A percentile compares a stretch with the other conserved stretches of the same genome.
phyloP scores from a whole-genome alignment of 2,797 vertebrate genomes.

The Avahi laniger region DNA sequence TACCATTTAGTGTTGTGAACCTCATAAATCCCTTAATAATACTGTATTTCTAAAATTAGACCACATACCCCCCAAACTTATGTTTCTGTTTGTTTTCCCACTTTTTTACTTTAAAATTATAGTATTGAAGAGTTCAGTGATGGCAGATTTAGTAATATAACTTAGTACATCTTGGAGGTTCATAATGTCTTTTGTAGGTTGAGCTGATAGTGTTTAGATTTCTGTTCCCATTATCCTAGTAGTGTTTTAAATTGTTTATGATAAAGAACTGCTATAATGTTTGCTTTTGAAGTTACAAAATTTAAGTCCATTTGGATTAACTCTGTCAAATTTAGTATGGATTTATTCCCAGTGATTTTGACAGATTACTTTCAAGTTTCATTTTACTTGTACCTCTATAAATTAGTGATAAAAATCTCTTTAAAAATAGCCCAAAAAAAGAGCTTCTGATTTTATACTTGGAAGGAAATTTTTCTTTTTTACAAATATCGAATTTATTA shows the following conservation, averaged over 20 bases:
- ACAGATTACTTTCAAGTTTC: slow-evolving; percentile 57
- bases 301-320: slow-evolving; percentile 58
- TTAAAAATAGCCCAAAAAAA: slow-evolving; percentile 46
- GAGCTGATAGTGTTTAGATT: slow-evolving; percentile 58
- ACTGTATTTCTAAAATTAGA: slow-evolving; percentile 56
- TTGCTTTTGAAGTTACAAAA: slow-evolving; percentile 57
- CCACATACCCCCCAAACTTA: background rate
- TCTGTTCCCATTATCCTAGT: slow-evolving; percentile 45
- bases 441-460: slow-evolving; percentile 59
- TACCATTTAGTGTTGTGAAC: slow-evolving; percentile 29
- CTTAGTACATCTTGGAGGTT: slow-evolving; percentile 45
- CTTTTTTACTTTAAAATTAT: slow-evolving; percentile 55
- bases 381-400: slow-evolving; percentile 57
- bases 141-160: slow-evolving; percentile 51
- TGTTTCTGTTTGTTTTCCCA: slow-evolving; percentile 54
- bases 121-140: slow-evolving; percentile 46
- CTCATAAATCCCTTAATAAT: slow-evolving; percentile 20
- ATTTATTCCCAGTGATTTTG: slow-evolving; percentile 57
- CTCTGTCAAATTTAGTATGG: slow-evolving; percentile 45
- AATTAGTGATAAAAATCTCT: slow-evolving; percentile 57
- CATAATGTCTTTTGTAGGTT: slow-evolving; percentile 43
- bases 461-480: slow-evolving; percentile 45
- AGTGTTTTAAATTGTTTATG: slow-evolving; percentile 63
- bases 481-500: slow-evolving; percentile 51
- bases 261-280: slow-evolving; percentile 55